phyloP scores from a whole-genome alignment of 2,113 vertebrate species.

The Uria aalge region DNA sequence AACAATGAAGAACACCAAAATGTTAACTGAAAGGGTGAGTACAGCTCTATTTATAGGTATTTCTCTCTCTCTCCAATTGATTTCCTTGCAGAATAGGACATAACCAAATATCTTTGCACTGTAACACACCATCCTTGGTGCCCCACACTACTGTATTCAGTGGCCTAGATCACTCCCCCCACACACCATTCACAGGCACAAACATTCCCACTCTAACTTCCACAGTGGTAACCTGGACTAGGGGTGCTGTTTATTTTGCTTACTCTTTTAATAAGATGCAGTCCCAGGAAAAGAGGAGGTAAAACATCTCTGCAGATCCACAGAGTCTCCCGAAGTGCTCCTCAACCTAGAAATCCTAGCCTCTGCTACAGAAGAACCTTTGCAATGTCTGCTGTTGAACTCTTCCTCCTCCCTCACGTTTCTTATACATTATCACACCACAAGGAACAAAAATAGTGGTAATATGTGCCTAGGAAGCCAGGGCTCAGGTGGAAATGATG shows the following conservation, averaged over 20 bases:
- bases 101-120: not conserved
- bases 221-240: not conserved
- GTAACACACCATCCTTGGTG: not conserved
- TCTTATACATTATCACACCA: not conserved
- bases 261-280: not conserved
- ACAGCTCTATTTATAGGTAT: not conserved
- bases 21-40: not conserved
- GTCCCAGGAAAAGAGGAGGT: not conserved
- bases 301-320: not conserved
- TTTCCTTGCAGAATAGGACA: not conserved
- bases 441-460: not conserved
- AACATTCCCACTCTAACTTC: not conserved
- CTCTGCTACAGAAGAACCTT: not conserved
- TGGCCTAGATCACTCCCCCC: not conserved
- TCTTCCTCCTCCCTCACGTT: not conserved
- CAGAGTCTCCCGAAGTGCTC: not conserved
- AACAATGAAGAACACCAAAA: not conserved
- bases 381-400: not conserved
- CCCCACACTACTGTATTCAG: not conserved
- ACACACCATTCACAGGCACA: not conserved
- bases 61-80: not conserved
- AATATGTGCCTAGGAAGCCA: not conserved
- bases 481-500: not conserved
- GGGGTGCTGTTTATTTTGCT: not conserved
- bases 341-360: not conserved